Evolutionary conservation across 2,113 vertebrate genomes (phyloP), one percentile per base, ranked within the genome.

Genomic region (Gopherus evgoodei): DNA sequence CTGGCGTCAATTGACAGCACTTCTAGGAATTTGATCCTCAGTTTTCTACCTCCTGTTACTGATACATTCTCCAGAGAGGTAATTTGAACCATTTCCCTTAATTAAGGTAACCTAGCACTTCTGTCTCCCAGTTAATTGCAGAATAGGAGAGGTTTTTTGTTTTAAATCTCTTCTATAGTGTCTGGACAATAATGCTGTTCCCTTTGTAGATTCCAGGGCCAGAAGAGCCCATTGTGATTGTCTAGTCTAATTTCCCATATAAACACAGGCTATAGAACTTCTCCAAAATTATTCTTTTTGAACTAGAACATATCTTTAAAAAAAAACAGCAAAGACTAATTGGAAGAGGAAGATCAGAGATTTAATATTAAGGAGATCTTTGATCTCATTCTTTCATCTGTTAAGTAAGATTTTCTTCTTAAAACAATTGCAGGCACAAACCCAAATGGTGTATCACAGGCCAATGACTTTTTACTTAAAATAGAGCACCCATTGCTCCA

Each of bases 271-370:
- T n/a, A 38, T 21, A 72, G n/a, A 21, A 38, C 16, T 22, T 38
- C n/a, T 38, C 65, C 35, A 22, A 72, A 72, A 72, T 69, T 17
- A 72, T 72, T 72, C 35, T 5, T n/a, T 72, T 72, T 72, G 65
- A 72, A 72, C 65, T 72, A 72, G 65, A 72, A 19, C 65, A 72
- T 72, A 72, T 72, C n/a, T 72, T 3, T 22, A 38, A 38, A 69
- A 69, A n/a, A 57, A 10, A 17, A 8, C n/a, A 72, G 65, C 35
- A 38, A 27, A 95, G 52, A 44, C 49, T 89, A 25, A 42, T 87
- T 95, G 90, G 91, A 96, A 56, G 10, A 96, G 8, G 44, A 92
- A 94, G 86, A 97, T 96, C 93, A 97, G 96, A 96, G 94, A 83
- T 85, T 54, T 79, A 93, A 81, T 79, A 86, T 92, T 88, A 95